Evolutionary conservation across 2,797 vertebrate species (phyloP), one percentile per base, ranked within the genome.

Genomic region (Pseudochirops cupreus): DNA sequence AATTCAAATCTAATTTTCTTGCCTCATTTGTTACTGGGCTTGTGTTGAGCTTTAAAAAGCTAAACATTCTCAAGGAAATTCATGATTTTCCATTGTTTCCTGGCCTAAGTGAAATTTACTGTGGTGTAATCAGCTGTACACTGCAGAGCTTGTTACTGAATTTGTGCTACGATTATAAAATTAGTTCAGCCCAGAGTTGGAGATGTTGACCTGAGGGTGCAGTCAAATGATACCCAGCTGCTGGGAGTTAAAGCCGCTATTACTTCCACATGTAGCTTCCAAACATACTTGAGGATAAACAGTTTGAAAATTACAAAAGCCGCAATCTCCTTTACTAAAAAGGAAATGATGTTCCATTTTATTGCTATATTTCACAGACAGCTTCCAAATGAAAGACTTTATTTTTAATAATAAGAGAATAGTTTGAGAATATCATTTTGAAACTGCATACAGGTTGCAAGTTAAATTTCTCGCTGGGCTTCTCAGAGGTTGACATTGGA

Each of bases 401-500:
- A 91, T 93, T 59, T 91, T 93, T 29, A 91, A 96, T 62, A 97
- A 96, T 55, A 89, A 97, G 94, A 93, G 67, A 82, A 92, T 91
- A 52, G 82, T 97, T 97, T 97, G 67, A 93, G 74, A 82, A 9
- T 93, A 96, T 74, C 93, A 89, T 98, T 97, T 97, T 93, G 14
- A 99, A 99, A 98, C 98, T 99, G 98, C 96, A 97, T 97, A 98
- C 93, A 98, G 98, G 98, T 98, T 96, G 98, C 97, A 98, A 98
- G 98, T 97, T 97, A 98, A 98, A 99, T 99, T 98, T 98, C 99
- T 98, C 98, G 98, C 99, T 99, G 99, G 98, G 98, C 98, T 99
- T 98, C 99, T 98, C 98, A 98, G 98, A 97, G 92, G 98, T 98
- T 99, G 99, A 99, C 99, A 99, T 98, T 99, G 99, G 99, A 99